phyloP scores from a whole-genome alignment of 2,113 vertebrate species.

The Ardeotis arabs region DNA sequence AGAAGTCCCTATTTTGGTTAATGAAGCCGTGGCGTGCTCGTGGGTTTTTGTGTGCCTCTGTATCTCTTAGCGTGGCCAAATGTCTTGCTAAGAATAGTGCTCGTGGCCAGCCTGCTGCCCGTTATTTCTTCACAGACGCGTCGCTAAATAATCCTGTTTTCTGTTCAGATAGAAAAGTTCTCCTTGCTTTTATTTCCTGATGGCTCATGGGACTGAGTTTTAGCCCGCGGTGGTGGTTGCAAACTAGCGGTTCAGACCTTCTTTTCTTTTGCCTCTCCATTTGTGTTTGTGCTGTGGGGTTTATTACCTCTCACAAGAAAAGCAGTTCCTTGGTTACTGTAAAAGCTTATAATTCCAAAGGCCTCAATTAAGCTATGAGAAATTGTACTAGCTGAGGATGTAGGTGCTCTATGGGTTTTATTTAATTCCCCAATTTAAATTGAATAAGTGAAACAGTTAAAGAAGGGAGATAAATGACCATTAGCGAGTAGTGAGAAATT shows the following conservation, averaged over 20 bases:
- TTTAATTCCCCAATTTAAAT: not conserved
- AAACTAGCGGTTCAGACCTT: not conserved
- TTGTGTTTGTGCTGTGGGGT: not conserved
- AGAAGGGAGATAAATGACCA: not conserved
- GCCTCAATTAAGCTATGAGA: not conserved
- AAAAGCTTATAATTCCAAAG: not conserved
- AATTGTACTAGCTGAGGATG: not conserved
- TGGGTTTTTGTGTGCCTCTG: not conserved
- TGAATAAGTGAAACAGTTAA: not conserved
- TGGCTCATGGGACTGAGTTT: not conserved
- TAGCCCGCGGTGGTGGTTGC: not conserved
- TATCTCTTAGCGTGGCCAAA: not conserved
- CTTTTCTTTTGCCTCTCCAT: not conserved
- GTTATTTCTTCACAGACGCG: not conserved
- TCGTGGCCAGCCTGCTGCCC: not conserved
- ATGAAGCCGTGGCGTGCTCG: constrained; percentile 34
- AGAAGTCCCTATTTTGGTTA: constrained; percentile 51
- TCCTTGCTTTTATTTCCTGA: not conserved
- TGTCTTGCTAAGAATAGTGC: not conserved
- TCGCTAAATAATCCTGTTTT: not conserved
- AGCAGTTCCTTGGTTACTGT: not conserved
- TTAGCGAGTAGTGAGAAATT: not conserved
- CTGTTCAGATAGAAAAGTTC: not conserved
- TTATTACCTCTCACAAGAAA: not conserved
- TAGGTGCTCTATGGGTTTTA: not conserved